Evolutionary conservation across 2,113 vertebrate species (phyloP).

Genomic region (Thamnophis sirtalis): DNA sequence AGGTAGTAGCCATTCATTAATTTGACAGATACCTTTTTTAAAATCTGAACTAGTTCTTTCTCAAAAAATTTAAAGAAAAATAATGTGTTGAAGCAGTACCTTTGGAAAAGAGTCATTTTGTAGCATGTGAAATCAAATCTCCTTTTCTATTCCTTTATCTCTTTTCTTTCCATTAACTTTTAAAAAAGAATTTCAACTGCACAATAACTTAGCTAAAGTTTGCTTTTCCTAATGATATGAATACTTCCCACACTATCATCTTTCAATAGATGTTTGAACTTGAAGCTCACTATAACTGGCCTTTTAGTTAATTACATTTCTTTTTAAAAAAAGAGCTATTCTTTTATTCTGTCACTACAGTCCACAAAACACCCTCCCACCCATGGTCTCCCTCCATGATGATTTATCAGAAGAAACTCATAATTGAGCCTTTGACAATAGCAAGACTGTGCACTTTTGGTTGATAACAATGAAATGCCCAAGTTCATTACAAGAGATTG

Average conservation of each 20-base stretch:
- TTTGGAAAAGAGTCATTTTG: conserved; percentile 40
- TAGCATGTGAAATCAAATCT: conserved; percentile 53
- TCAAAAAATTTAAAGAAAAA: background rate
- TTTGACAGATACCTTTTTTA: background rate
- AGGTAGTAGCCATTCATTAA: background rate
- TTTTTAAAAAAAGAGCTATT: conserved; percentile 55
- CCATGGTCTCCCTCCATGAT: conserved; percentile 28
- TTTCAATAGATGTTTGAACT: conserved; percentile 28
- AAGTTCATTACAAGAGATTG: conserved; percentile 77
- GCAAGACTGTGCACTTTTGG: conserved; percentile 68
- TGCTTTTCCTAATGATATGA: conserved; percentile 59
- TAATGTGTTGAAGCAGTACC: background rate
- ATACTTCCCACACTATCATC: conserved; percentile 47
- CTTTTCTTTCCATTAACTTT: conserved; percentile 54
- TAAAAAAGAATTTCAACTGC: conserved; percentile 55
- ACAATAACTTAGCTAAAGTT: conserved; percentile 60
- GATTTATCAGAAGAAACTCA: conserved; percentile 65
- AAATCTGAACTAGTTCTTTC: background rate
- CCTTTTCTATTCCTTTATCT: conserved; percentile 46
- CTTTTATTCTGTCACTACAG: conserved; percentile 59
- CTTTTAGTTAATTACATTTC: conserved; percentile 54
- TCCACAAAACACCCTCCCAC: conserved; percentile 10
- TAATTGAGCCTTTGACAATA: conserved; percentile 71
- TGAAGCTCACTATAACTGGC: conserved; percentile 53
- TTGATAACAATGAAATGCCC: conserved; percentile 70